Conservation (phyloP, 2,797 vertebrate genomes). For the Nothura maculosa region DNA sequence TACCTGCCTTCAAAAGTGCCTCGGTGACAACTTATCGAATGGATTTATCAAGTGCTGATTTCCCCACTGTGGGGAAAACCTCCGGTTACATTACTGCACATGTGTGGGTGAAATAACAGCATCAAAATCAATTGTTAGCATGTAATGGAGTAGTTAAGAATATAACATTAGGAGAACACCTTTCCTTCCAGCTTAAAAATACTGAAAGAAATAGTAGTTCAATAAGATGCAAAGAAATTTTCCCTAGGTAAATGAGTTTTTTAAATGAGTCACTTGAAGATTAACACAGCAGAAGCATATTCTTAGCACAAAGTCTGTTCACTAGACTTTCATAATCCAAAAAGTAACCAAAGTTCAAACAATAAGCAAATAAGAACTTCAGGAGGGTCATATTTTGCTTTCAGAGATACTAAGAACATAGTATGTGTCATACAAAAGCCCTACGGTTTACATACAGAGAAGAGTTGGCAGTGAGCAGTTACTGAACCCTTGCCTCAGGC, state of each 20-base stretch:
- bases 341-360: background rate
- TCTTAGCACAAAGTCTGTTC: background rate
- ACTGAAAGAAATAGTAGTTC: background rate
- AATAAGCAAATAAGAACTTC: background rate
- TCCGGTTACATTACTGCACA: background rate
- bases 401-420: background rate
- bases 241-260: background rate
- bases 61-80: background rate
- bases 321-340: background rate
- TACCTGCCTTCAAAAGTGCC: background rate
- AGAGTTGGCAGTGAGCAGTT: background rate
- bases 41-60: background rate
- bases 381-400: background rate
- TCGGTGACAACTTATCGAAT: background rate
- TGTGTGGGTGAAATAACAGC: background rate
- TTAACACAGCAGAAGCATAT: background rate
- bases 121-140: background rate
- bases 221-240: background rate
- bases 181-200: background rate
- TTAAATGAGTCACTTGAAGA: background rate
- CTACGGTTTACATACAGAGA: background rate
- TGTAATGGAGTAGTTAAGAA: background rate
- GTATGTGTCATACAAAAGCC: accelerated
- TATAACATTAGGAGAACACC: too few relatives aligned
- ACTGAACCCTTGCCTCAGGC: background rate